phyloP scores from a whole-genome alignment of 2,888 invertebrate genomes.

The Spatulosminthurus flaviceps region DNA sequence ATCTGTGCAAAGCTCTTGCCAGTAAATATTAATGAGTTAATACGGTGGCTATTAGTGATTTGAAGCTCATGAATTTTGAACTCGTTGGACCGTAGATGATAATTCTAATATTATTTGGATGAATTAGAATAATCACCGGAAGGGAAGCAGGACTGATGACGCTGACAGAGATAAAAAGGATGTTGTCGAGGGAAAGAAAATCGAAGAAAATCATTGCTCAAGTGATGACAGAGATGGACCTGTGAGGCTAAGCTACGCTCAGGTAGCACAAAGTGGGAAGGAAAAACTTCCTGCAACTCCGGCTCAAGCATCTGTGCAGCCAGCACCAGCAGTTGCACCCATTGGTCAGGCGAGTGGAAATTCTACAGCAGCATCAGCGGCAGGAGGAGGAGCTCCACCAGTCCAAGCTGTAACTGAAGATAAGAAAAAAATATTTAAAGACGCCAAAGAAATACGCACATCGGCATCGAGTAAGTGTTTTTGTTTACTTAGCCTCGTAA shows the following conservation, averaged over 20 bases:
- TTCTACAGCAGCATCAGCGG: not conserved
- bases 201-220: conserved; percentile 62
- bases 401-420: conserved; percentile 48
- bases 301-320: conserved; percentile 23
- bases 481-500: not conserved
- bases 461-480: conserved; percentile 56
- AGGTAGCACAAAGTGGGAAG: conserved; percentile 71
- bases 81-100: no score
- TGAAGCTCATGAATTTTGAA: no score
- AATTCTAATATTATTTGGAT: no score
- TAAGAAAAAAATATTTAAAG: conserved; percentile 55
- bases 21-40: no score
- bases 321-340: conserved; percentile 16
- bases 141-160: conserved; percentile 60
- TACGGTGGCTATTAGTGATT: no score
- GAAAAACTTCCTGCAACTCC: conserved; percentile 54
- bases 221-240: conserved; percentile 62
- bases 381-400: conserved; percentile 38
- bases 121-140: conserved; percentile 41
- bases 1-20: no score
- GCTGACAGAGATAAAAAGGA: conserved; percentile 41
- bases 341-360: not conserved
- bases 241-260: conserved; percentile 72
- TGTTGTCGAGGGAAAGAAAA: conserved; percentile 49
- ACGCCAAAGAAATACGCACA: conserved; percentile 59